These are phyloP conservation scores for Chaetodon trifasciatus DNA, from an alignment of 2,797 vertebrate species.

Conservation along the genomic window DNA sequence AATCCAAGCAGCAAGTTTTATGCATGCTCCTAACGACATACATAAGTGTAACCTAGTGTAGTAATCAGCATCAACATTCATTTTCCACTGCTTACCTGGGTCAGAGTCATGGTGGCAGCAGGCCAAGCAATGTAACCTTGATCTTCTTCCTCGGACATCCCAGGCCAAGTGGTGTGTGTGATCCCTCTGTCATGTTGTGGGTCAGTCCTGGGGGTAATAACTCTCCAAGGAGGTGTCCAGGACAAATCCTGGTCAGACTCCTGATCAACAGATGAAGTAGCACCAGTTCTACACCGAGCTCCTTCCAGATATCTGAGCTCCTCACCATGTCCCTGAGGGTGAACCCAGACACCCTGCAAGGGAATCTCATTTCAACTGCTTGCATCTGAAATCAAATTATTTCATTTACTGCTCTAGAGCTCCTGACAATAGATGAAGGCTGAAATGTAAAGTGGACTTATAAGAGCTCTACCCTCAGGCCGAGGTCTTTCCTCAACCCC, in stretches of 20 bases:
- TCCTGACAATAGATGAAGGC: not conserved
- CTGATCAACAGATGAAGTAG: not conserved
- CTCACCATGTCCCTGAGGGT: not conserved
- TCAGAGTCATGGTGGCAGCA: not conserved
- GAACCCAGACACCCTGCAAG: not conserved
- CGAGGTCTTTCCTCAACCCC: not conserved
- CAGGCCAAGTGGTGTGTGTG: not conserved
- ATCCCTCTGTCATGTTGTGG: not conserved
- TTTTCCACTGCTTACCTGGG: not conserved
- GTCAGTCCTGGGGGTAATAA: not conserved
- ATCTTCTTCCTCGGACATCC: not conserved
- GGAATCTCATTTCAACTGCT: not conserved
- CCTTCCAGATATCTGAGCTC: not conserved
- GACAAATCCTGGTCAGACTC: constrained; percentile 19
- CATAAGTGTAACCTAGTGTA: not conserved
- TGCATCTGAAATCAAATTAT: constrained; percentile 4
- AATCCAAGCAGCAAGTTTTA: not conserved
- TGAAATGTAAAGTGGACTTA: constrained; percentile 11
- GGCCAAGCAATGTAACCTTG: not conserved
- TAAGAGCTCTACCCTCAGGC: not conserved
- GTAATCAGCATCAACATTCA: not conserved
- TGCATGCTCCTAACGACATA: no score
- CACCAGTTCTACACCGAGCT: not conserved
- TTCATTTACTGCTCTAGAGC: not conserved
- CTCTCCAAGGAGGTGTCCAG: not conserved